Evolutionary conservation across 2,888 invertebrate genomes (phyloP).

Genomic region (Bellardia pandia): DNA sequence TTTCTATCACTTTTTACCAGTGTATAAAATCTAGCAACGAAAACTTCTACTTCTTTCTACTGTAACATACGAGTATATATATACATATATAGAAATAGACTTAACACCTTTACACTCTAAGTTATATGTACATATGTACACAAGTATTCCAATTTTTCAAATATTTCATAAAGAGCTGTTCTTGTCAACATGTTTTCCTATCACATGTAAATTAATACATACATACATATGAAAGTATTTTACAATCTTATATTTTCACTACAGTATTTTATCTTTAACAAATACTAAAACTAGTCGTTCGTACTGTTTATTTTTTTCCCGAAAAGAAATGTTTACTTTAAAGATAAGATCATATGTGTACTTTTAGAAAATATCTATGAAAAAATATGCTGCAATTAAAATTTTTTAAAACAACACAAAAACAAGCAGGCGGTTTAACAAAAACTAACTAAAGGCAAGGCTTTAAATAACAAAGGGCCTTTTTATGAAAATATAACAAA

Average conservation of each 20-base stretch:
- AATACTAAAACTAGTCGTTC: constrained; percentile 14
- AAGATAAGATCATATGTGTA: constrained; percentile 37
- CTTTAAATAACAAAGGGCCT: not conserved
- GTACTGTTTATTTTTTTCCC: not conserved
- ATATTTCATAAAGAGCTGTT: not conserved
- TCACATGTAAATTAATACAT: constrained; percentile 28
- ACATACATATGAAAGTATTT: not conserved
- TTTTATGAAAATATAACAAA: not conserved
- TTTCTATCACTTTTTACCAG: too few species aligned
- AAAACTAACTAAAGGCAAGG: not conserved
- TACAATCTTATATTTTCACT: not conserved
- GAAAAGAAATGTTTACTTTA: constrained; percentile 4
- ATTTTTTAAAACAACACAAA: not conserved
- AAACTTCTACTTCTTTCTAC: too few species aligned
- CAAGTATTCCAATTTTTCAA: not conserved
- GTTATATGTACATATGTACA: too few species aligned
- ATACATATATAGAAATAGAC: too few species aligned
- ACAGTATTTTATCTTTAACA: constrained; percentile 33
- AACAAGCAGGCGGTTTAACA: not conserved
- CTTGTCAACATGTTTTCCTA: not conserved
- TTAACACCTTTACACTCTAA: too few species aligned
- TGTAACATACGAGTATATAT: too few species aligned
- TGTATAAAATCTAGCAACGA: too few species aligned
- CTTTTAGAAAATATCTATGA: not conserved
- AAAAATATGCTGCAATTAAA: not conserved